Evolutionary conservation across 1,140 invertebrate genomes (phyloP).

Genomic region (Ceratosolen fusciceps): DNA sequence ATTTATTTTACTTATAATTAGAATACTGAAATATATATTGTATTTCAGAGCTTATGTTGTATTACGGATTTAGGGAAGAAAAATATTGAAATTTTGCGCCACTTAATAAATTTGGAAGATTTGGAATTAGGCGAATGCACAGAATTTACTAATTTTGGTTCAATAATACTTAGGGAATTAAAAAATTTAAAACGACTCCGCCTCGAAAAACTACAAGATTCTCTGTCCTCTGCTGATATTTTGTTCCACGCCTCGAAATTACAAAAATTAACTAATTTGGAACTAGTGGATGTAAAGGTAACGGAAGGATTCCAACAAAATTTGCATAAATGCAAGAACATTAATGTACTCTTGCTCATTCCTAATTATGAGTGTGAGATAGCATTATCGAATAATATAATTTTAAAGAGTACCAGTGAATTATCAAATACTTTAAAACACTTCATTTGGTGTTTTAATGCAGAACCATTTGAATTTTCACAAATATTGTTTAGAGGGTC

Average conservation of each 20-base stretch:
- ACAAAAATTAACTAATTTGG: constrained; percentile 8
- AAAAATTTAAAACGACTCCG: constrained; percentile 16
- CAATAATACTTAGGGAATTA: constrained; percentile 4
- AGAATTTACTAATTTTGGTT: constrained; percentile 4
- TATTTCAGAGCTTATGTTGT: constrained; percentile 12
- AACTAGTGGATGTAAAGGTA: constrained; percentile 1
- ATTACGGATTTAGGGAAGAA: not conserved
- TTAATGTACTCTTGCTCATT: not conserved
- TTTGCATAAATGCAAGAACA: not conserved
- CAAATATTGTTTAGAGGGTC: not conserved
- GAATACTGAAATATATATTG: not conserved
- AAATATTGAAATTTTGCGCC: not conserved
- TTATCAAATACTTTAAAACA: not conserved
- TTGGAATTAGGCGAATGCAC: constrained; percentile 32
- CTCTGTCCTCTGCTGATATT: not conserved
- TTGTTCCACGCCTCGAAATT: not conserved
- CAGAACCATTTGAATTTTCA: not conserved
- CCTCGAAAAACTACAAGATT: constrained; percentile 11
- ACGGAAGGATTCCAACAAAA: not conserved
- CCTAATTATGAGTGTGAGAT: not conserved
- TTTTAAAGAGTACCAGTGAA: constrained; percentile 6
- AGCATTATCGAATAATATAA: constrained; percentile 1
- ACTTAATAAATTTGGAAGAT: not conserved
- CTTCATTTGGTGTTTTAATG: constrained; percentile 6
- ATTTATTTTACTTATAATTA: not conserved